Conservation (phyloP, 2,113 vertebrate genomes). For the Plestiodon gilberti region DNA sequence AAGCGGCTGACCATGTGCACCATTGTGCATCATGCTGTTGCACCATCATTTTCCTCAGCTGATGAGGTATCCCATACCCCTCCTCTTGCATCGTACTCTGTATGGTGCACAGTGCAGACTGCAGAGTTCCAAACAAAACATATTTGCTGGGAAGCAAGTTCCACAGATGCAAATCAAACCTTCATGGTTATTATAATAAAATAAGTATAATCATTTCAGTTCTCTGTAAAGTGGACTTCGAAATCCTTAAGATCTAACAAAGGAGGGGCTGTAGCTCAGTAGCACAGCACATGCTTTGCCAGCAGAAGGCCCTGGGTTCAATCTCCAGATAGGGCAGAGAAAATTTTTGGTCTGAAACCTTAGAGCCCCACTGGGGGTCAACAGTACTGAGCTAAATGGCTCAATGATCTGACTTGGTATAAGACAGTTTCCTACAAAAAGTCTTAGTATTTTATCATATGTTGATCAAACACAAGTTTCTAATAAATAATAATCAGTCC, state of each 20-base stretch:
- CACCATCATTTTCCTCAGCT: neutral
- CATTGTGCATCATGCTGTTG: neutral
- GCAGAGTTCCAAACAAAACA: neutral
- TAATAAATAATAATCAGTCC: no score
- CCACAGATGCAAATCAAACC: neutral
- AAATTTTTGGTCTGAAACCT: no score
- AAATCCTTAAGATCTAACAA: neutral
- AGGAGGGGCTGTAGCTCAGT: no score
- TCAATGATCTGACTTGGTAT: no score
- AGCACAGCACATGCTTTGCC: no score
- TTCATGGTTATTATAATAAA: neutral
- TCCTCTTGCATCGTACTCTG: neutral
- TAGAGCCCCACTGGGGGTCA: no score
- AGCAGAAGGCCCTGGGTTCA: no score
- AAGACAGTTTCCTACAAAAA: neutral
- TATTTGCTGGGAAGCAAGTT: neutral
- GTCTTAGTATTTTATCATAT: neutral
- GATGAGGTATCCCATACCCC: neutral
- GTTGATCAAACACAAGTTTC: neutral
- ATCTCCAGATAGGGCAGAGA: no score
- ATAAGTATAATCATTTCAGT: neutral
- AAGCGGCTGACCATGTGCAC: neutral
- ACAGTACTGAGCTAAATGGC: no score
- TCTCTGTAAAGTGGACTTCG: neutral
- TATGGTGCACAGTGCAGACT: neutral